Percentiles rank a stretch among this genome's conserved stretches.
These are phyloP conservation scores for Tachyglossus aculeatus DNA, from an alignment of 2,797 vertebrate genomes.

Conservation along the genomic window DNA sequence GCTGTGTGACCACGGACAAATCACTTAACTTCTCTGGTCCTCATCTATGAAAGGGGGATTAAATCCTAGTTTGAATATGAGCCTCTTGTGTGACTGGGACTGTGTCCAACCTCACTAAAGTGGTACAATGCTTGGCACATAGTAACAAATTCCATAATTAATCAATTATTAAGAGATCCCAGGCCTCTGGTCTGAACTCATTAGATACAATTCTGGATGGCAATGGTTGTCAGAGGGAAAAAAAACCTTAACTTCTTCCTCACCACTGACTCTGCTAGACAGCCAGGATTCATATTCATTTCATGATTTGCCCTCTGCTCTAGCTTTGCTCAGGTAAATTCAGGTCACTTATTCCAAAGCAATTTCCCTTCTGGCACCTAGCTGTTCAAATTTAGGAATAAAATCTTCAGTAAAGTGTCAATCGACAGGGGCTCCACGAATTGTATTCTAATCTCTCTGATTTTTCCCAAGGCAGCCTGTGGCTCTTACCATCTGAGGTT, in stretches of 20 bases:
- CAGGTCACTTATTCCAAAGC: not conserved
- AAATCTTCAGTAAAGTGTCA: not conserved
- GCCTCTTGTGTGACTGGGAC: too few species aligned
- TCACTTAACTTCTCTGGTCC: too few species aligned
- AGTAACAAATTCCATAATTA: too few species aligned
- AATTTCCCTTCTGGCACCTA: not conserved
- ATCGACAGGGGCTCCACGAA: not conserved
- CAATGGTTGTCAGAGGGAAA: constrained; percentile 25
- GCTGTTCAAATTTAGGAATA: constrained; percentile 1
- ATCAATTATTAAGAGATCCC: constrained; percentile 17
- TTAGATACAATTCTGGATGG: too few species aligned
- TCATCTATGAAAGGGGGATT: too few species aligned
- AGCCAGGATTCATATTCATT: constrained; percentile 1
- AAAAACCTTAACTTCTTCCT: constrained; percentile 2
- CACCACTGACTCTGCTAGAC: constrained; percentile 10
- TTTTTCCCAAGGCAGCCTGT: constrained; percentile 7
- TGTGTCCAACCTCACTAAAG: too few species aligned
- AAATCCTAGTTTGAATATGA: too few species aligned
- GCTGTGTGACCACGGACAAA: too few species aligned
- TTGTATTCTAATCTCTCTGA: constrained; percentile 6
- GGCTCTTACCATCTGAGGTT: not conserved
- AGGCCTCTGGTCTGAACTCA: constrained; percentile 28
- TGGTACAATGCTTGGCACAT: too few species aligned
- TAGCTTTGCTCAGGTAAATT: not conserved
- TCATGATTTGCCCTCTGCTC: constrained; percentile 14